phyloP scores from a whole-genome alignment of 2,888 invertebrate species.

The Plebejus anna region DNA sequence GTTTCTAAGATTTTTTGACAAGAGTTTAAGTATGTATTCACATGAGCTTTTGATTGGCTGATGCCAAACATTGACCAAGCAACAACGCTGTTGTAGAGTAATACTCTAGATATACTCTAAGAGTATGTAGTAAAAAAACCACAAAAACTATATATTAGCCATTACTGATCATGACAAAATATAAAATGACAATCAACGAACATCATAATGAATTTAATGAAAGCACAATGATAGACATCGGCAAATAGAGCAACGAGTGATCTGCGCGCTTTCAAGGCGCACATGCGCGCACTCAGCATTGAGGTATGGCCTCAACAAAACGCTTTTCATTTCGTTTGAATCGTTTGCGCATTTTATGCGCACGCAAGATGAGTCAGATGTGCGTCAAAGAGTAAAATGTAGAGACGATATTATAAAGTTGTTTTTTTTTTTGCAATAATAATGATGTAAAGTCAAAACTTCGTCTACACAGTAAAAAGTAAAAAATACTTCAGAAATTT shows the following conservation, averaged over 20 bases:
- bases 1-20: no score
- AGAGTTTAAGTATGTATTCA: no score
- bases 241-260: slow-evolving; percentile 62
- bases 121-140: no score
- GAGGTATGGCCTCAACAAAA: slow-evolving; percentile 63
- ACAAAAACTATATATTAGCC: neutral
- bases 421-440: neutral
- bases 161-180: neutral
- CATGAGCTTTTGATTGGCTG: no score
- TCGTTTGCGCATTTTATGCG: slow-evolving; percentile 53
- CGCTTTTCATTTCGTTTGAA: slow-evolving; percentile 76
- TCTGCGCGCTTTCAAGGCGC: slow-evolving; percentile 64
- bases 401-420: neutral
- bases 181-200: neutral
- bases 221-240: slow-evolving; percentile 48
- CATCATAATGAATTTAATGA: slow-evolving; percentile 27
- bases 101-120: no score
- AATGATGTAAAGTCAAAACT: no score
- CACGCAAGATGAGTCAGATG: slow-evolving; percentile 54
- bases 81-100: no score
- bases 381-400: slow-evolving; percentile 39
- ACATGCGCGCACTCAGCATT: slow-evolving; percentile 61
- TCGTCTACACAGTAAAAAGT: no score
- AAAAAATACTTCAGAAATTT: no score
- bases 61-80: no score